Evolutionary conservation across 2,797 vertebrate genomes (phyloP), one percentile per base, ranked within the genome.

Genomic region (Sciaenops ocellatus): DNA sequence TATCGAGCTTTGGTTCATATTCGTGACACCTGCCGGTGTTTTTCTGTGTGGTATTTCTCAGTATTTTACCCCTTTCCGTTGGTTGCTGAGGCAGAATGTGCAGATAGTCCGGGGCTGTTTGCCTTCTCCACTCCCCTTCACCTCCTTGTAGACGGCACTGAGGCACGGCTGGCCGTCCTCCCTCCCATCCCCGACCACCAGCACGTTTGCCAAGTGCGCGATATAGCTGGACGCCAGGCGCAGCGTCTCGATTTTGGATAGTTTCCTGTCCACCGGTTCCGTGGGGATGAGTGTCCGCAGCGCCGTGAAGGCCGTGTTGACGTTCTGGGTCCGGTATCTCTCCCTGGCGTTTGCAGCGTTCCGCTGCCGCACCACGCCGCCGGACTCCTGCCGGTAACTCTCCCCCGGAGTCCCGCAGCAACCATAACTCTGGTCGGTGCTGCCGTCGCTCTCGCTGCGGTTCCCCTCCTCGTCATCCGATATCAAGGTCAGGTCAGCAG

Each of bases 81-180:
- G 97, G 92, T 96, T 97, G 92, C 97, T 97, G 80, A 97, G 96
- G 82, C 97, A 98, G 92, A 98, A 98, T 10, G 97, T 98, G 94
- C 97, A 98, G 93, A 98, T 98, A 78, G 93, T 95, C 67, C 96
- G 93, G 24, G 97, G 97, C 89, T 96, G 95, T 47, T 92, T 95
- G 9, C 82, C 76, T 52, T 94, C 91, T 76, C 90, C 86, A 0
- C 94, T 81, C 2, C 93, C 93, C 75, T 94, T 96, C 88, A 88
- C 42, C 67, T 85, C 79, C 63, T 59, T 74, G 88, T 95, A 95
- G 48, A 95, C 93, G 2, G 95, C 92, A 5, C 91, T 92, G 85
- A 97, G 94, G 55, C 96, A 97, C 48, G 96, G 96, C 88, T 97
- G 96, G n/a, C 95, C 96, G 26, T 97, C 95, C 87, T 95, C 94